phyloP scores from a whole-genome alignment of 1,140 invertebrate genomes.

The Pseudobourletiella spinata region DNA sequence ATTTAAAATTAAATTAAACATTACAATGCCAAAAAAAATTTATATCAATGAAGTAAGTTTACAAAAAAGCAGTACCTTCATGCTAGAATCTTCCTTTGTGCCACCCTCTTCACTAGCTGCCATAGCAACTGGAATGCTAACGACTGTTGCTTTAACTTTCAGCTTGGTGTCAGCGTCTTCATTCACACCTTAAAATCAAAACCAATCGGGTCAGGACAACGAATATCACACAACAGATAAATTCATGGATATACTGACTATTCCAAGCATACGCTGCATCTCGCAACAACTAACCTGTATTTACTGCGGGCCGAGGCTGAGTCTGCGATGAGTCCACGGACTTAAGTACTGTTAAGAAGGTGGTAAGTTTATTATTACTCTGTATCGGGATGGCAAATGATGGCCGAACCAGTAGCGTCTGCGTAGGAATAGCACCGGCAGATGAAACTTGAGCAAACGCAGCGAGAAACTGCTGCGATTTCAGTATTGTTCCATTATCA shows the following conservation, averaged over 20 bases:
- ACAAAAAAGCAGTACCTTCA: too few species aligned
- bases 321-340: slow-evolving; percentile 17
- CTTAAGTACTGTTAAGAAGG: slow-evolving; percentile 28
- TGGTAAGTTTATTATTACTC: slow-evolving; percentile 30
- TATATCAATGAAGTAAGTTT: neutral
- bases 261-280: too few species aligned
- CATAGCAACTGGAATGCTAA: slow-evolving; percentile 24
- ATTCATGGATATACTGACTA: too few species aligned
- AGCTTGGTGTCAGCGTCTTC: slow-evolving; percentile 15
- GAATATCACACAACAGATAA: too few species aligned
- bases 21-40: neutral
- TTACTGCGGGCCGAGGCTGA: too few species aligned
- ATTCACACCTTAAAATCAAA: too few species aligned
- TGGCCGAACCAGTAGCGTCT: slow-evolving; percentile 30
- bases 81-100: too few species aligned
- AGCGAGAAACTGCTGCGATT: slow-evolving; percentile 11
- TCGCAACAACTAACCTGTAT: too few species aligned
- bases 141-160: slow-evolving; percentile 27
- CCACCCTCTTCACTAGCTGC: neutral
- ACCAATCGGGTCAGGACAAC: too few species aligned
- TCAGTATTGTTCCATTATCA: slow-evolving; percentile 10
- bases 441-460: slow-evolving; percentile 28
- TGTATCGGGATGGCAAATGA: slow-evolving; percentile 22
- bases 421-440: slow-evolving; percentile 17
- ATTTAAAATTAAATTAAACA: neutral